A percentile compares a stretch with the other conserved stretches of the same genome.
phyloP scores from a whole-genome alignment of 2,797 vertebrate species.

The Zonotrichia albicollis region DNA sequence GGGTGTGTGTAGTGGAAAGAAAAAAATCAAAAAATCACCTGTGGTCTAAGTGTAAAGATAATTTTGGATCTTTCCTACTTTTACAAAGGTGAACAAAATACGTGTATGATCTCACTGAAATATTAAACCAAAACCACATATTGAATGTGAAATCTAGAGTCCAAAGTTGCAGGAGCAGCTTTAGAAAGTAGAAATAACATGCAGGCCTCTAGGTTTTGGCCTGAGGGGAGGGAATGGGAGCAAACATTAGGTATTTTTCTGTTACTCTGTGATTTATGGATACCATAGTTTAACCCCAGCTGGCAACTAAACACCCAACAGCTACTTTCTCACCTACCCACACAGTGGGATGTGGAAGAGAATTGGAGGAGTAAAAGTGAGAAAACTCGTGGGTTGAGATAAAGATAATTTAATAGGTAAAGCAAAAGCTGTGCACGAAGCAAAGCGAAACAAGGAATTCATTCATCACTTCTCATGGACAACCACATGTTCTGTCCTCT shows the following conservation, averaged over 20 bases:
- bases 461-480: neutral
- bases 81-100: neutral
- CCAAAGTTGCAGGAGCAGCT: neutral
- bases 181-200: neutral
- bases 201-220: neutral
- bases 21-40: neutral
- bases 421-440: neutral
- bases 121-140: neutral
- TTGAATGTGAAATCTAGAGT: neutral
- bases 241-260: neutral
- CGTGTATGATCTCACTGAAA: neutral
- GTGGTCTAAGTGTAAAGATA: neutral
- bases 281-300: neutral
- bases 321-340: neutral
- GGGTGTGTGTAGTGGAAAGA: neutral
- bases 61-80: neutral
- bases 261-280: neutral
- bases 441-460: neutral
- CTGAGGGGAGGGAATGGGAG: neutral
- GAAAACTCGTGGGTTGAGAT: neutral
- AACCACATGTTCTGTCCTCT: neutral
- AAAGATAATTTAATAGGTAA: neutral
- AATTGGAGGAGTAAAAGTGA: neutral
- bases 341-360: neutral
- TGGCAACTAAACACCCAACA: neutral